These are phyloP conservation scores for Norana najaformis DNA, from an alignment of 2,888 invertebrate species.

Conservation along the genomic window DNA sequence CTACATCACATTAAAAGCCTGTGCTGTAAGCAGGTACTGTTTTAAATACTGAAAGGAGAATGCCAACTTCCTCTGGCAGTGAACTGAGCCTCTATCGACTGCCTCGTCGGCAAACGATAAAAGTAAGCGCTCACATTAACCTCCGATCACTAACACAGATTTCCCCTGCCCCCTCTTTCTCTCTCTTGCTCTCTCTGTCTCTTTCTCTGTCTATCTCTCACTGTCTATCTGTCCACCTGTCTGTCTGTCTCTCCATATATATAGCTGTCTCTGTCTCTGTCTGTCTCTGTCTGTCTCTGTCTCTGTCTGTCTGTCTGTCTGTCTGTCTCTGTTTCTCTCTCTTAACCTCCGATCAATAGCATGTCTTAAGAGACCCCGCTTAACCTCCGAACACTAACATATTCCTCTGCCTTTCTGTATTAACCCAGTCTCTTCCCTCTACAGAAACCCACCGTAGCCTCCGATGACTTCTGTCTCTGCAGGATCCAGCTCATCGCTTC, in stretches of 20 bases:
- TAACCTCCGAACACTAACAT: neutral
- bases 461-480: neutral
- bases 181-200: neutral
- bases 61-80: neutral
- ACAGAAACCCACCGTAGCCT: neutral
- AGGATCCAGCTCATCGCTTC: conserved; percentile 13
- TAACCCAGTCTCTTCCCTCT: too few species aligned
- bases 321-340: neutral
- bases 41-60: neutral
- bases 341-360: too few species aligned
- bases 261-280: neutral
- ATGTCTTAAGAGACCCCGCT: too few species aligned
- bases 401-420: too few species aligned
- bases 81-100: neutral
- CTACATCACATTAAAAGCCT: neutral
- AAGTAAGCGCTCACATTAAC: neutral
- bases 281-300: neutral
- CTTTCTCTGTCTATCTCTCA: neutral
- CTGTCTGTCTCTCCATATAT: neutral
- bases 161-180: neutral
- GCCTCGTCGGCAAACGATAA: neutral
- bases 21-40: neutral
- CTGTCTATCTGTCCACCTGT: neutral
- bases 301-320: neutral
- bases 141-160: neutral